Base-by-base conservation (phyloP, 2,888 invertebrate species). In the Netelia melanura region DNA sequence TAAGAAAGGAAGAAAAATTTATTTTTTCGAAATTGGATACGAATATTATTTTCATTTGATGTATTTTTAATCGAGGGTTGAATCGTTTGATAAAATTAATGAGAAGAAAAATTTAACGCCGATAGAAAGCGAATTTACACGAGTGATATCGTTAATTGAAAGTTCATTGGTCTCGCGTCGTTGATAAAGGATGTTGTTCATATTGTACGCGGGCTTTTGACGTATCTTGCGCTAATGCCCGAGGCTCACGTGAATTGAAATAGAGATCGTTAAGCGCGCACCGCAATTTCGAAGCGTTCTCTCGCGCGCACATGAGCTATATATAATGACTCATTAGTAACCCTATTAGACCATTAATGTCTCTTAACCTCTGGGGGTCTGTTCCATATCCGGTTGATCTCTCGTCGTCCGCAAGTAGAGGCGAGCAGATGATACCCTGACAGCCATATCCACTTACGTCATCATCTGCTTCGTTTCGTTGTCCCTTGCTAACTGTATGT, bases 281-380 rank as follows among this genome's bases (percentile, higher is more conserved):
- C 21, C 61, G 79, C 65, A 70, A 68, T 58, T 56, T 6, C 52
- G 70, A 76, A 81, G 83, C 86, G 87, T 88, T 83, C 61, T 64
- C 86, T 84, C 86, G 77, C 80, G 71, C 80, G 71, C 38, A 9
- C 75, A 84, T 68, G 81, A 84, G 83, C 86, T 44, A 54, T 62
- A 21, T 91, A 90, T 90, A 91, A 91, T 88, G 88, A 91, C 86
- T 90, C 90, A 90, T 91, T 91, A 91, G 88, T 87, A 86, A 88
- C 83, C 87, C 91, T 88, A 88, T 90, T 90, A 88, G 87, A 81
- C 86, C 87, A 87, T 90, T 90, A 90, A 88, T 88, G 90, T 52
- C 90, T 89, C 88, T 91, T 91, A 89, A 90, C 91, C 89, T 87
- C 86, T 87, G 84, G 90, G 89, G 90, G 91, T 91, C 91, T 91